A percentile compares a stretch with the other conserved stretches of the same genome.
These are phyloP conservation scores for Drosophila seguyi DNA, from an alignment of 1,140 invertebrate genomes.

Conservation along the genomic window DNA sequence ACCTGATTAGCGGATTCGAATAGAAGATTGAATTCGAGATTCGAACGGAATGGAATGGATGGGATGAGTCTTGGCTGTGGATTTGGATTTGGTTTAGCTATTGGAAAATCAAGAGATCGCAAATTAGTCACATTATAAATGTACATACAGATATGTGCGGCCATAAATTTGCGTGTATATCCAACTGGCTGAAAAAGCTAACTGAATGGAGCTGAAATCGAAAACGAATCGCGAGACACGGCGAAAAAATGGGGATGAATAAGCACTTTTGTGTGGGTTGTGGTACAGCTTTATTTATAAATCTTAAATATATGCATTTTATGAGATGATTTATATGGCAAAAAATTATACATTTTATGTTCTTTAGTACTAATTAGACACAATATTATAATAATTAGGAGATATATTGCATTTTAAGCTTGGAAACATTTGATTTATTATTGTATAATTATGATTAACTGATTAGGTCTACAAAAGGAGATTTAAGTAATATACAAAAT, in stretches of 20 bases:
- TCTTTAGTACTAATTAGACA: not conserved
- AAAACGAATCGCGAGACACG: conserved; percentile 32
- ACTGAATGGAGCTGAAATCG: conserved; percentile 64
- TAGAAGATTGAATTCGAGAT: conserved; percentile 31
- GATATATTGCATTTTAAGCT: not conserved
- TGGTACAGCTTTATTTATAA: not conserved
- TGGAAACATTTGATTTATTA: not conserved
- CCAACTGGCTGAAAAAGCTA: conserved; percentile 49
- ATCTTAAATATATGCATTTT: not conserved
- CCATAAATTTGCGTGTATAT: conserved; percentile 66
- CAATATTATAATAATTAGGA: not conserved
- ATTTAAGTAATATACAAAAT: not conserved
- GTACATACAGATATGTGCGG: conserved; percentile 68
- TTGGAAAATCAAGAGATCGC: conserved; percentile 54
- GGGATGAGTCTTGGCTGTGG: conserved; percentile 3
- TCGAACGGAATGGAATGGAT: conserved; percentile 23
- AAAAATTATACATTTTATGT: no score
- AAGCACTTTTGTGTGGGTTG: not conserved
- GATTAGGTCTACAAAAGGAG: not conserved
- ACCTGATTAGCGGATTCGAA: conserved; percentile 68
- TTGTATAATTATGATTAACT: not conserved
- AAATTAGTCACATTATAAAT: conserved; percentile 79
- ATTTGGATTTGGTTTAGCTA: conserved; percentile 1
- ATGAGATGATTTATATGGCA: not conserved
- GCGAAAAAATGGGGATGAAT: not conserved